Evolutionary conservation across 2,113 vertebrate genomes (phyloP).

Genomic region (Strigops habroptila): DNA sequence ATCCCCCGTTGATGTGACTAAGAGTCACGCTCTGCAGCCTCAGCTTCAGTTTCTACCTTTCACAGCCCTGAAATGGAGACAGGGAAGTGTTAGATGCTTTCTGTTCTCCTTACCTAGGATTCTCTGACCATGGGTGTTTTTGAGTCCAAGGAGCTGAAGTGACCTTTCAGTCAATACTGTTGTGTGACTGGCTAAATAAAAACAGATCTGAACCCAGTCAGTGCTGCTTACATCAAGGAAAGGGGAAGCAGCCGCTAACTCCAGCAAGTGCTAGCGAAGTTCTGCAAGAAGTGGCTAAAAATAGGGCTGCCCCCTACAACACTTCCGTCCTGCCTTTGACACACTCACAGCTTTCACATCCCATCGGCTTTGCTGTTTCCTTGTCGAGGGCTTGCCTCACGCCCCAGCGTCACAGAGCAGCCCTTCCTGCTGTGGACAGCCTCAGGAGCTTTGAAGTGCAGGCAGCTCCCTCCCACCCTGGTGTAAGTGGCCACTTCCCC

Average conservation of each 20-base stretch:
- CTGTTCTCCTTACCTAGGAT: slow-evolving; percentile 20
- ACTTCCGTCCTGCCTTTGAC: slow-evolving; percentile 46
- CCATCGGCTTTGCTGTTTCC: not conserved
- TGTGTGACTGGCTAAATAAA: not conserved
- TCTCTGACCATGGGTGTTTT: not conserved
- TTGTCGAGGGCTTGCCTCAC: not conserved
- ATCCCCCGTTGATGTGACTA: slow-evolving; percentile 20
- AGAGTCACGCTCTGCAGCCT: slow-evolving; percentile 22
- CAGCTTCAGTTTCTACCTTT: not conserved
- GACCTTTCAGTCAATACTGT: not conserved
- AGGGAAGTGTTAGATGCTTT: not conserved
- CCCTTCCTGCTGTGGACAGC: not conserved
- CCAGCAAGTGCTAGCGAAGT: not conserved
- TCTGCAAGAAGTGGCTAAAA: slow-evolving; percentile 58
- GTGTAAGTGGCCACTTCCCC: not conserved
- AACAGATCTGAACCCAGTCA: not conserved
- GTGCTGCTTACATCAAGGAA: slow-evolving; percentile 42
- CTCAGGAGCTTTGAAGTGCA: not conserved
- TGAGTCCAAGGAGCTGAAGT: not conserved
- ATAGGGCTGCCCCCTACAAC: slow-evolving; percentile 30
- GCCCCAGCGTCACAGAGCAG: not conserved
- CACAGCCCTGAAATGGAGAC: not conserved
- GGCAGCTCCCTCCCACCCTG: not conserved
- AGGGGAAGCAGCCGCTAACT: slow-evolving; percentile 25
- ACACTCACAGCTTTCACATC: slow-evolving; percentile 17